phyloP scores from a whole-genome alignment of 2,113 vertebrate species.

The Siphamia tubifer region DNA sequence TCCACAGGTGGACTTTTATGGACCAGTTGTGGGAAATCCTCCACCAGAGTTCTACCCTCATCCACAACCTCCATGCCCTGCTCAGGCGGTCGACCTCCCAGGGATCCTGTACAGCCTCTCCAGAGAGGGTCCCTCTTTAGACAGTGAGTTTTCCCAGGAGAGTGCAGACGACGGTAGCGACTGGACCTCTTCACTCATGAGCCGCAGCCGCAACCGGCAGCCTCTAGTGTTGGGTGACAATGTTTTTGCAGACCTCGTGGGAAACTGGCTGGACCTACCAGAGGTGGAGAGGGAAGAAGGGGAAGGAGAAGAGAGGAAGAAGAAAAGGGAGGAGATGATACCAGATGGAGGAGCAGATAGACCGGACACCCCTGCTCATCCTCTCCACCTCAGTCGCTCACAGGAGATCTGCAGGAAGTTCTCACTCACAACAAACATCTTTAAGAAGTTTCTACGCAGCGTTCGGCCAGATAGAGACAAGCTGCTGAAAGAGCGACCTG shows the following conservation, averaged over 20 bases:
- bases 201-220: constrained; percentile 90
- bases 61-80: constrained; percentile 7
- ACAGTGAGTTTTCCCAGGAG: constrained; percentile 74
- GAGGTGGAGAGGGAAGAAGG: constrained; percentile 85
- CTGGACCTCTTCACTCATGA: constrained; percentile 96
- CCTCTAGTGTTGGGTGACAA: constrained; percentile 95
- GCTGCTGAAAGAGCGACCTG: constrained; percentile 91
- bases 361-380: constrained; percentile 67
- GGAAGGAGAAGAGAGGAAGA: constrained; percentile 52
- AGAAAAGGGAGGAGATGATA: constrained; percentile 62
- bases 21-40: constrained; percentile 65
- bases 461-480: constrained; percentile 92
- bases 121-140: constrained; percentile 75
- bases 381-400: constrained; percentile 78
- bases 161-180: constrained; percentile 84
- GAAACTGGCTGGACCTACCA: constrained; percentile 95
- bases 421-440: constrained; percentile 93
- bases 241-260: constrained; percentile 94
- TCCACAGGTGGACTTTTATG: constrained; percentile 67
- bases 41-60: constrained; percentile 40
- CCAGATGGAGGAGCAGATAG: constrained; percentile 54
- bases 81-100: constrained; percentile 65
- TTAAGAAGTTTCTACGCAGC: constrained; percentile 92
- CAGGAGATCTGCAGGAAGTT: constrained; percentile 91
- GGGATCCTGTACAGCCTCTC: constrained; percentile 75